Conservation (phyloP, 2,113 vertebrate genomes). For the Pachyramphus minor region DNA sequence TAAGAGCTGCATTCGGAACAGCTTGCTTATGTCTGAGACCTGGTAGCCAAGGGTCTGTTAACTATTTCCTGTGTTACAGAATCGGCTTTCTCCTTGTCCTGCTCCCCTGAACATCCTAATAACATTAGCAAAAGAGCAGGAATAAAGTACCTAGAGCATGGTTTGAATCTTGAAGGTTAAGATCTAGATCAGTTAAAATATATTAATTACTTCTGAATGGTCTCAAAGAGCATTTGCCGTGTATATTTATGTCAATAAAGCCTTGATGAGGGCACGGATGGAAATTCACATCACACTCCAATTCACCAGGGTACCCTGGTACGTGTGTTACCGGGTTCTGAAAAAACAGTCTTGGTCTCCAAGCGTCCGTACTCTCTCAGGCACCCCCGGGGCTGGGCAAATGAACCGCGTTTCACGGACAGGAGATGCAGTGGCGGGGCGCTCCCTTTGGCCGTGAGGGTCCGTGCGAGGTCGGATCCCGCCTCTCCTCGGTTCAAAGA, state of each 20-base stretch:
- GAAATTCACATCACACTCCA: neutral
- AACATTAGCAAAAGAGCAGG: slow-evolving; percentile 6
- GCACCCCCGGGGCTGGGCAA: neutral
- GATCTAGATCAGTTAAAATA: slow-evolving; percentile 41
- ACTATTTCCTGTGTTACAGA: neutral
- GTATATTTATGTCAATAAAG: slow-evolving; percentile 29
- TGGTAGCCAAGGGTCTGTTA: neutral
- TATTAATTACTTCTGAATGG: slow-evolving; percentile 42
- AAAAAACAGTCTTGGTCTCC: neutral
- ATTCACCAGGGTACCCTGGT: neutral
- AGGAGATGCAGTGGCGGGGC: neutral
- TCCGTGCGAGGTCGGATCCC: neutral
- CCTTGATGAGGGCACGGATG: slow-evolving; percentile 9
- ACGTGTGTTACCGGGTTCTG: neutral
- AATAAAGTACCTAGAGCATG: neutral
- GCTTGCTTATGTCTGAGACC: neutral
- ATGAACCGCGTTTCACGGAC: neutral
- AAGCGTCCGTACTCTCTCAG: neutral
- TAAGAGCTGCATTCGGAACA: neutral
- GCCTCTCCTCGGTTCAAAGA: too few species aligned
- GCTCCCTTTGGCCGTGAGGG: neutral
- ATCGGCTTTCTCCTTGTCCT: neutral
- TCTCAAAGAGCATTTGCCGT: slow-evolving; percentile 22
- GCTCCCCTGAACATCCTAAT: neutral
- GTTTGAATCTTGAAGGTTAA: slow-evolving; percentile 8